Base-by-base conservation (phyloP, 2,797 vertebrate species). In the Lindbergichthys nudifrons region DNA sequence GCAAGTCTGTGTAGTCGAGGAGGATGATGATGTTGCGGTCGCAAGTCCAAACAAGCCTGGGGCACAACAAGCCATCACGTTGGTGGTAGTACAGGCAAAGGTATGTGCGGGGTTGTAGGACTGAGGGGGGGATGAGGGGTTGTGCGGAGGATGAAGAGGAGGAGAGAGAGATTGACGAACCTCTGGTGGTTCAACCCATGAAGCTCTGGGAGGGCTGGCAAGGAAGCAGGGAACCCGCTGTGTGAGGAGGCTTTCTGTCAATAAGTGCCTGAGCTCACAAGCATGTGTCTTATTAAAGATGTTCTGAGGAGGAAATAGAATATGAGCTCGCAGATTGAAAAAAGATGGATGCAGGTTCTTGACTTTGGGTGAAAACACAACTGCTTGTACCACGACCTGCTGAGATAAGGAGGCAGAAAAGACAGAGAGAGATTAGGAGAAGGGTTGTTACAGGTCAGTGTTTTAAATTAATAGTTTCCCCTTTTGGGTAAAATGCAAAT, bases 101-200 rank as follows among this genome's bases (percentile, higher is more conserved):
- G 79, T 80, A 87, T 75, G 70, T 57, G 42, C 39, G 0, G 75
- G 53, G 76, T n/a, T 63, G 70, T 19, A 54, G 74, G 71, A 53
- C 6, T 64, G 54, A 86, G 3, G 63, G 72, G 73, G 87, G n/a
- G 80, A 75, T 8, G 62, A 47, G 19, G 70, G 64, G 56, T 88
- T 77, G 60, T 51, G 43, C 32, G 30, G 70, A 80, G 70, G 75
- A 75, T 70, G 64, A 82, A 73, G 81, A 67, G 77, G 85, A 71
- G 75, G 83, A 80, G 93, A 90, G 91, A 62, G 81, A 93, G 86
- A 87, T 65, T 87, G 87, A 79, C 78, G 78, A 83, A 93, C 91
- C 92, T 84, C 70, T 79, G 65, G 65, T 68, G 77, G 93, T 92
- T 96, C 95, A 95, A 96, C 93, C 95, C 89, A 93, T 95, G 85